Percentiles rank a stretch among this genome's conserved stretches.
Evolutionary conservation across 2,888 invertebrate genomes (phyloP).

Genomic region (Gandaritis pyraliata): DNA sequence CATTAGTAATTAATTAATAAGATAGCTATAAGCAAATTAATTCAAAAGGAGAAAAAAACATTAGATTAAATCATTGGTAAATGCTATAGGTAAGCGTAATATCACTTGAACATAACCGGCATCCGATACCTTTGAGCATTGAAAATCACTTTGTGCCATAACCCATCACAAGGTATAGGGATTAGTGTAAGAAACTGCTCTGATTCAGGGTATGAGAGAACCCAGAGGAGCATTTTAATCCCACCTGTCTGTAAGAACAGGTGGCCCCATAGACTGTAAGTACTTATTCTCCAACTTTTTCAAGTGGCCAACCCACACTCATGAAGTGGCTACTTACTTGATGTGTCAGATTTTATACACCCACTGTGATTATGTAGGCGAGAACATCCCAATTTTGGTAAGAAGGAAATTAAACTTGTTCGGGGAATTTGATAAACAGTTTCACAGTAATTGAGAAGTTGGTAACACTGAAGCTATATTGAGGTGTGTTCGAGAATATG

Average conservation of each 20-base stretch:
- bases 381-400: conserved; percentile 29
- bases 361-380: conserved; percentile 21
- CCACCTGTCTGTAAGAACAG: not conserved
- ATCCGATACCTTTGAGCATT: no score
- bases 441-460: conserved; percentile 5
- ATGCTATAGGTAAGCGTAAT: no score
- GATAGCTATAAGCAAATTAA: no score
- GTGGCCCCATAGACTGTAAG: not conserved
- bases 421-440: conserved; percentile 18
- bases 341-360: conserved; percentile 28
- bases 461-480: not conserved
- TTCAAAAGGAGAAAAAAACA: no score
- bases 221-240: not conserved
- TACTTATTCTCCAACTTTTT: conserved; percentile 8
- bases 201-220: not conserved
- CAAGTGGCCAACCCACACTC: conserved; percentile 28
- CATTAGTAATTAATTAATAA: no score
- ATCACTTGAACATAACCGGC: no score
- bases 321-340: conserved; percentile 22
- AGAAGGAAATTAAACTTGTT: conserved; percentile 26
- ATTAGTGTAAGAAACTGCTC: not conserved
- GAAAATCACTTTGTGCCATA: no score
- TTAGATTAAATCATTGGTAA: no score
- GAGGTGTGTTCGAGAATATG: conserved; percentile 15
- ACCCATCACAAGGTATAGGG: not conserved